Percentiles rank a stretch among this genome's conserved stretches.
Evolutionary conservation across 2,888 invertebrate species (phyloP).

Genomic region (Dichetophora obliterata): DNA sequence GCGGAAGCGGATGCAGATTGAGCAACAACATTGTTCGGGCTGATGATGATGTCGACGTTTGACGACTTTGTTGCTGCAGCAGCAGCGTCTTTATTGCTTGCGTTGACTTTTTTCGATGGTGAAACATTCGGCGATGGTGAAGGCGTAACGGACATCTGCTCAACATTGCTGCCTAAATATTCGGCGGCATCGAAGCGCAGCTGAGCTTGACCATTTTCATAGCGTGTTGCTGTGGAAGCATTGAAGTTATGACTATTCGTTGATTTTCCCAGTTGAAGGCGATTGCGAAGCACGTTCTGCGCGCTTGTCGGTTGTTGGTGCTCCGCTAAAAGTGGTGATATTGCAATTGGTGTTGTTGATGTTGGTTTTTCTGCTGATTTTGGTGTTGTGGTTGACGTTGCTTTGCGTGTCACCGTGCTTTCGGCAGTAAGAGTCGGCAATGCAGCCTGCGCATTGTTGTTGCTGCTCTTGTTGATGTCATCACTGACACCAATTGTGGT

Average conservation of each 20-base stretch:
- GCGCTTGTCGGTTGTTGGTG: slow-evolving; percentile 32
- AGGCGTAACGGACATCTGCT: slow-evolving; percentile 61
- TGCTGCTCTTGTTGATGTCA: slow-evolving; percentile 24
- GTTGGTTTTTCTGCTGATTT: slow-evolving; percentile 38
- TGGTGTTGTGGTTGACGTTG: slow-evolving; percentile 41
- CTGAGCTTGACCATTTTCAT: slow-evolving; percentile 45
- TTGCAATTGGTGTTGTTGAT: slow-evolving; percentile 61
- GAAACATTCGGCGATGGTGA: slow-evolving; percentile 57
- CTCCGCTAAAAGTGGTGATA: slow-evolving; percentile 38
- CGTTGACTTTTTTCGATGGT: slow-evolving; percentile 38
- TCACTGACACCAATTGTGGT: slow-evolving; percentile 54
- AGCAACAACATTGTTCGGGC: background rate
- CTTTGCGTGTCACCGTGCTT: slow-evolving; percentile 38
- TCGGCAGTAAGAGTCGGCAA: slow-evolving; percentile 20
- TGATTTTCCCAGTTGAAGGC: slow-evolving; percentile 50
- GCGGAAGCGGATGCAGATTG: background rate
- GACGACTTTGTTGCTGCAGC: slow-evolving; percentile 41
- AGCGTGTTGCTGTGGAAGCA: background rate
- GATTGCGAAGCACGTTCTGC: slow-evolving; percentile 55
- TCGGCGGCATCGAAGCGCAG: slow-evolving; percentile 46
- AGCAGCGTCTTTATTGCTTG: background rate
- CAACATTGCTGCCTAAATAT: slow-evolving; percentile 61
- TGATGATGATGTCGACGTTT: background rate
- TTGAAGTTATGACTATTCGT: slow-evolving; percentile 17
- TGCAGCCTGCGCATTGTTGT: slow-evolving; percentile 16